phyloP scores from a whole-genome alignment of 2,888 invertebrate species.

The Chaitophorus viminalis region DNA sequence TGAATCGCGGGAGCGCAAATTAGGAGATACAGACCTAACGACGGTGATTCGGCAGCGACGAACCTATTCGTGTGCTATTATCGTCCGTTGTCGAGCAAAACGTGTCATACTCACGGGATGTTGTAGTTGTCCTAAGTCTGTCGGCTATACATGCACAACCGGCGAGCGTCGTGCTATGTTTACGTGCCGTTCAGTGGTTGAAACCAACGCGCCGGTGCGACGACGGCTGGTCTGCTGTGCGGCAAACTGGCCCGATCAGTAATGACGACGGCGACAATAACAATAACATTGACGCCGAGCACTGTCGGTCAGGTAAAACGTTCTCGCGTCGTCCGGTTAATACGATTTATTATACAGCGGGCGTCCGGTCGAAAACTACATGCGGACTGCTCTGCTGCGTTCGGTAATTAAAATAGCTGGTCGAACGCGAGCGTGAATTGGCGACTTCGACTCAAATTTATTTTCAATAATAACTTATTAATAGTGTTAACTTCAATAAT shows the following conservation, averaged over 20 bases:
- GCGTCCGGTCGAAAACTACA: neutral
- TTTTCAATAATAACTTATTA: neutral
- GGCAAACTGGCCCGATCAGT: neutral
- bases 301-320: neutral
- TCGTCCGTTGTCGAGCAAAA: neutral
- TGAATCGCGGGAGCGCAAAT: no score
- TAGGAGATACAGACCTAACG: no score
- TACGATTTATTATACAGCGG: neutral
- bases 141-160: neutral
- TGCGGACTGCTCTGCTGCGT: neutral
- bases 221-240: neutral
- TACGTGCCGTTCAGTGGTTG: neutral
- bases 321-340: neutral
- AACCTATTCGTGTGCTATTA: no score
- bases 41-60: no score
- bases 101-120: neutral
- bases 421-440: neutral
- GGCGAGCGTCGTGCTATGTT: neutral
- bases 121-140: neutral
- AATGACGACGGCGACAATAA: neutral
- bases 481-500: neutral
- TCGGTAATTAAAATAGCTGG: neutral
- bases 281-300: neutral
- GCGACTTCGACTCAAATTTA: neutral
- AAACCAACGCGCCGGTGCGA: neutral